phyloP scores from a whole-genome alignment of 2,888 invertebrate species.

The Diogma glabrata region DNA sequence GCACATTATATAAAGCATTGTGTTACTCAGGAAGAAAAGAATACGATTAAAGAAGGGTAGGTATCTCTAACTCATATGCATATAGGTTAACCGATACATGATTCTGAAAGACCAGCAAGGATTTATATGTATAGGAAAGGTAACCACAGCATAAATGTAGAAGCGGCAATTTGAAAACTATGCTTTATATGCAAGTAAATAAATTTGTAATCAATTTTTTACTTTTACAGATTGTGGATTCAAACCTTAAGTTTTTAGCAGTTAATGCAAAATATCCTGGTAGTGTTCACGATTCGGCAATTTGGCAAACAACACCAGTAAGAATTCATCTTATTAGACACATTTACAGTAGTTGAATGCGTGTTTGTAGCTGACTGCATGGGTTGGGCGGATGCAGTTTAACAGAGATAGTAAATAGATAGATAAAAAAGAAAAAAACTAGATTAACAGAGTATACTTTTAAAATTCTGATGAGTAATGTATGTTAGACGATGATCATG shows the following conservation, averaged over 20 bases:
- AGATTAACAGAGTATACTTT: too few relatives aligned
- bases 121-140: constrained; percentile 17
- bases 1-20: neutral
- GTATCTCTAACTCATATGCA: too few relatives aligned
- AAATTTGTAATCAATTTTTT: neutral
- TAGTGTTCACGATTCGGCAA: constrained; percentile 5
- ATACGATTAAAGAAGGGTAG: too few relatives aligned
- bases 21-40: too few relatives aligned
- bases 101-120: constrained; percentile 6
- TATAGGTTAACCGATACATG: constrained; percentile 5
- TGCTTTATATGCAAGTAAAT: neutral
- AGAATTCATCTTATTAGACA: constrained; percentile 9
- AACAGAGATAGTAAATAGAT: too few relatives aligned
- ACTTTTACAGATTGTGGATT: constrained; percentile 13
- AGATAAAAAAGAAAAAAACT: too few relatives aligned
- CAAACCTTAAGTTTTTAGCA: constrained; percentile 9
- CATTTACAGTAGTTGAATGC: too few relatives aligned
- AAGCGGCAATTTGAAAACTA: constrained; percentile 12
- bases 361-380: too few relatives aligned
- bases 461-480: too few relatives aligned
- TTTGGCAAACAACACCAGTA: neutral
- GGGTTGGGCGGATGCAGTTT: too few relatives aligned
- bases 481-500: too few relatives aligned
- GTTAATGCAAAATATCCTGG: constrained; percentile 15
- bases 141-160: constrained; percentile 15